Percentiles rank a stretch among this genome's conserved stretches.
Conservation (phyloP, 1,140 invertebrate species). For the Anadara kagoshimensis region DNA sequence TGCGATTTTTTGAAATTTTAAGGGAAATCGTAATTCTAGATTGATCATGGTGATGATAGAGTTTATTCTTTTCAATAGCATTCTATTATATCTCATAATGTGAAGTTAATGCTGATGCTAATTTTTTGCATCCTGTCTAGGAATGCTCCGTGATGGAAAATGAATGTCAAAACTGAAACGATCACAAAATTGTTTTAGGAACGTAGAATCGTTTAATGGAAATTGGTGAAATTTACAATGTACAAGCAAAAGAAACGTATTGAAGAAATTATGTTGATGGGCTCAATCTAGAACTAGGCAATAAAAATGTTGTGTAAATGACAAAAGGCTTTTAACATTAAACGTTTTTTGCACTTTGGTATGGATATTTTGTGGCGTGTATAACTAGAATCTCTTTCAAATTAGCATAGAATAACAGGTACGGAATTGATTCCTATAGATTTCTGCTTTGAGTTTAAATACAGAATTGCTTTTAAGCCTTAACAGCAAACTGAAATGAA, state of each 20-base stretch:
- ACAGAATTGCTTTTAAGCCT: conserved; percentile 4
- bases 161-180: conserved; percentile 8
- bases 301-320: conserved; percentile 16
- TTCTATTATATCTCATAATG: conserved; percentile 5
- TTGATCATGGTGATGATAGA: conserved; percentile 4
- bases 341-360: conserved; percentile 15
- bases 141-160: conserved; percentile 17
- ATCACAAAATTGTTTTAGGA: conserved; percentile 26
- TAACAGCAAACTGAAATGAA: not conserved
- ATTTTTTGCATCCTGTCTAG: conserved; percentile 12
- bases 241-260: conserved; percentile 1
- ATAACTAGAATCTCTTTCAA: conserved; percentile 4
- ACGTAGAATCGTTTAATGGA: conserved; percentile 8
- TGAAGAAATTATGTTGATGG: conserved; percentile 20
- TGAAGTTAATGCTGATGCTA: conserved; percentile 5
- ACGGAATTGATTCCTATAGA: conserved; percentile 16
- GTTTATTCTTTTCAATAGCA: not conserved
- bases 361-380: conserved; percentile 6
- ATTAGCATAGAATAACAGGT: not conserved
- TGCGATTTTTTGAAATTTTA: conserved; percentile 21
- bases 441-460: not conserved
- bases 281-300: conserved; percentile 1
- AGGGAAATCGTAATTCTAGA: conserved; percentile 19
- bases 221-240: conserved; percentile 9
- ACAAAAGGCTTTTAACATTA: conserved; percentile 18